A percentile compares a stretch with the other conserved stretches of the same genome.
phyloP scores from a whole-genome alignment of 1,140 invertebrate genomes.

The Melanaphis sacchari region DNA sequence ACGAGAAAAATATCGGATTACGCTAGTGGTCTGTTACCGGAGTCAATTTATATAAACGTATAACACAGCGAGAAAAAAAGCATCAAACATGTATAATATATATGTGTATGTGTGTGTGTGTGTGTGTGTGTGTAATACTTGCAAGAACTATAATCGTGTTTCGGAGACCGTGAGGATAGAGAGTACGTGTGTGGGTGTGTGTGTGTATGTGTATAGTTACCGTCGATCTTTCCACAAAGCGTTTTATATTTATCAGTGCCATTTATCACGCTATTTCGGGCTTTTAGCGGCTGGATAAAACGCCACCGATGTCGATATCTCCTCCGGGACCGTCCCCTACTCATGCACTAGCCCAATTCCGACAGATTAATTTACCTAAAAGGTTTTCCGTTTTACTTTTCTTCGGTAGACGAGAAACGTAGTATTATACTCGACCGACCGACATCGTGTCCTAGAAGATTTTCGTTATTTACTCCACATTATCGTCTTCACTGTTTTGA shows the following conservation, averaged over 20 bases:
- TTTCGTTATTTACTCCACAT: not conserved
- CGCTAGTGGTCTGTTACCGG: not conserved
- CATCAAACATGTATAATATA: not conserved
- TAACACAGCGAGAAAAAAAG: not conserved
- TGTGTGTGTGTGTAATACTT: not conserved
- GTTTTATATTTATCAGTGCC: constrained; percentile 47
- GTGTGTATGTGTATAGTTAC: too few relatives aligned
- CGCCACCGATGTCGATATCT: not conserved
- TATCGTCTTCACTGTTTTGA: not conserved
- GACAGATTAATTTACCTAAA: constrained; percentile 51
- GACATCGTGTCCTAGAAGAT: not conserved
- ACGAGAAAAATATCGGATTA: constrained; percentile 20
- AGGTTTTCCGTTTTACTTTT: constrained; percentile 30
- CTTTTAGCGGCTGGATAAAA: constrained; percentile 31
- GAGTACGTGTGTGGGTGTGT: not conserved
- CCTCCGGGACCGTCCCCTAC: not conserved
- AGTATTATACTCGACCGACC: not conserved
- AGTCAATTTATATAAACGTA: not conserved
- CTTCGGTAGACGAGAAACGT: not conserved
- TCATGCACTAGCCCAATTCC: not conserved
- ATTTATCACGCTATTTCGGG: constrained; percentile 48
- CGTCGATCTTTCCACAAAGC: not conserved
- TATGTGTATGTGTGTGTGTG: not conserved
- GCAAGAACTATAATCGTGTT: not conserved
- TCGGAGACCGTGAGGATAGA: not conserved